Percentiles rank a stretch among this genome's conserved stretches.
Evolutionary conservation across 2,113 vertebrate genomes (phyloP).

Genomic region (Rutilus rutilus): DNA sequence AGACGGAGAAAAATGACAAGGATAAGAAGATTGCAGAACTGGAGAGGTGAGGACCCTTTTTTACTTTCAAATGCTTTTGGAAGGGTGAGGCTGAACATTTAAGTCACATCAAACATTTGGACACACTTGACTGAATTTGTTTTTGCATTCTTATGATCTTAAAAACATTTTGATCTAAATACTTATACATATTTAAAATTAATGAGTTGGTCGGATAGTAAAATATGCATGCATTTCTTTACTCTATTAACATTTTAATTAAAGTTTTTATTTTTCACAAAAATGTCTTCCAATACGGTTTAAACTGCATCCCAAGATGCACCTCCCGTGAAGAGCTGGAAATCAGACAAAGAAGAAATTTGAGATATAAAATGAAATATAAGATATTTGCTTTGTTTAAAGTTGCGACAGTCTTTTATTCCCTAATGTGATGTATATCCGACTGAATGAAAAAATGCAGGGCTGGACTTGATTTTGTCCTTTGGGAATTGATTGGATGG

Average conservation of each 20-base stretch:
- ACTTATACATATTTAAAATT: too few relatives aligned
- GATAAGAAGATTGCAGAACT: constrained; percentile 98
- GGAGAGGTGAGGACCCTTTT: constrained; percentile 82
- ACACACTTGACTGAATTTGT: not conserved
- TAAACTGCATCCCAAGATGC: too few relatives aligned
- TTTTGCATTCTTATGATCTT: not conserved
- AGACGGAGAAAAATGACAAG: constrained; percentile 97
- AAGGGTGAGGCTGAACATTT: not conserved
- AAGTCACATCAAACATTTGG: not conserved
- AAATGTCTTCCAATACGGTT: not conserved
- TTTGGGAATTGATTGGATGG: too few relatives aligned
- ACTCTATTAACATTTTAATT: not conserved
- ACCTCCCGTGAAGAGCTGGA: not conserved
- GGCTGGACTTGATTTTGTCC: too few relatives aligned
- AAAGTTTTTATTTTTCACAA: not conserved
- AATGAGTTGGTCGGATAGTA: too few relatives aligned
- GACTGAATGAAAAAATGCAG: too few relatives aligned
- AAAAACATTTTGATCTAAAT: not conserved
- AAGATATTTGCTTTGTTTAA: not conserved
- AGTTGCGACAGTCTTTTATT: too few relatives aligned
- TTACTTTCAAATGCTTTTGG: not conserved
- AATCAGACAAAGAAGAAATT: not conserved
- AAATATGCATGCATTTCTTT: not conserved
- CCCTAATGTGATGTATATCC: too few relatives aligned
- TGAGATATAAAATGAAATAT: not conserved